Base-by-base conservation (phyloP, 2,888 invertebrate species). In the Hypomecis atomaria region DNA sequence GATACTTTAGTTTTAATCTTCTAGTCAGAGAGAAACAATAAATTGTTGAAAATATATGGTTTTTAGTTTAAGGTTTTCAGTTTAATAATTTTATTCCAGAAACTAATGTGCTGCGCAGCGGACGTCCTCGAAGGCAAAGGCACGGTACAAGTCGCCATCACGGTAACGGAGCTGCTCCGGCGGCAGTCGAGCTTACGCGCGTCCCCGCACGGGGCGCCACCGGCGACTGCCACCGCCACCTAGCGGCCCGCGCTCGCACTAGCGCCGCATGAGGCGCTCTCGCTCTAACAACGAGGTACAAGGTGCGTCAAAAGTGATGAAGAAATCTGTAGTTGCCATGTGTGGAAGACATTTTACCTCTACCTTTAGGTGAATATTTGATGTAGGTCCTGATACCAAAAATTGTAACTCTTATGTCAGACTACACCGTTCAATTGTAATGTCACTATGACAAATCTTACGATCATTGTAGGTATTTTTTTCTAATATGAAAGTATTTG, bases 51-150 rank as follows among this genome's bases (percentile, higher is more conserved):
- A n/a, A n/a, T n/a, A 23, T 23, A 23, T 23, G 1, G 23, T 23
- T 23, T 23, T 23, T 23, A 23, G 23, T 23, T 23, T 23, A 23
- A 23, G 23, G 3, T 23, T 23, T 23, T 23, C 23, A 23, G 23
- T 23, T 23, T 23, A 23, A 23, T 23, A 23, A 23, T 23, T 23
- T 23, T 23, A 71, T 95, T 94, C 58, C 94, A 97, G 98, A 98
- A 97, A 85, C 94, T 98, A 75, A 95, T 98, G 83, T 98, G 98
- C 91, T 97, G 97, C 85, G 95, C 98, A 43, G 96, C 97, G 42
- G 98, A 98, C 87, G 97, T 98, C n/a, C 92, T 98, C 49, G 98
- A 98, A 88, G 98, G 98, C 62, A 96, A 97, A 82, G 97, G 97
- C 0, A 94, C 97, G 10, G 96, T 97, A 1, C 96, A 97, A 83